Conservation (phyloP, 2,797 vertebrate genomes). For the Muscicapa striata region DNA sequence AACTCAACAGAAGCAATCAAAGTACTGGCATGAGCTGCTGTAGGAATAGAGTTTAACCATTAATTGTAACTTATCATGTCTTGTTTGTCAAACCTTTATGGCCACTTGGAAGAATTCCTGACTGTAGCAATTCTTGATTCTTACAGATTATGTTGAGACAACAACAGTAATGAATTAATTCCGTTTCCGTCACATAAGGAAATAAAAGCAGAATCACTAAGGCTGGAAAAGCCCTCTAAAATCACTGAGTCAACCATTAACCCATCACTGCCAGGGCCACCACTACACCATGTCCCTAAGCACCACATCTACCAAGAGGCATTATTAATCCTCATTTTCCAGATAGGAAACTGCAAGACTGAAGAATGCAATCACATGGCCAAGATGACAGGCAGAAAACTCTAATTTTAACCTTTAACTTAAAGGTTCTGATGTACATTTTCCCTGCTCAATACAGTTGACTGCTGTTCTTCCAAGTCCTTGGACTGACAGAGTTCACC, state of each 20-base stretch:
- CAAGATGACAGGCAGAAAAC: neutral
- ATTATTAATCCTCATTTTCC: neutral
- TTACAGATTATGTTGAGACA: neutral
- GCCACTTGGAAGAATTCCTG: neutral
- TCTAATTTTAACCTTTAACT: neutral
- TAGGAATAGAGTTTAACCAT: neutral
- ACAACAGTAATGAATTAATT: neutral
- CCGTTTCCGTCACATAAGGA: accelerated
- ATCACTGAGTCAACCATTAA: neutral
- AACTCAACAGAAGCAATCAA: neutral
- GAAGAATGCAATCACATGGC: neutral
- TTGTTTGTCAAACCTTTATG: neutral
- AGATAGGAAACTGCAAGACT: neutral
- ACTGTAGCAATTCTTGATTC: neutral
- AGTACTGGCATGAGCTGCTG: neutral
- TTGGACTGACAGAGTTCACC: neutral
- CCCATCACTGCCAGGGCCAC: neutral
- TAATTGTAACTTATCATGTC: neutral
- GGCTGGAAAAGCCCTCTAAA: neutral
- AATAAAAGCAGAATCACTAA: neutral
- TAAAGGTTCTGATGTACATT: neutral
- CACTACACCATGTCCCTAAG: neutral
- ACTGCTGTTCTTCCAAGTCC: neutral
- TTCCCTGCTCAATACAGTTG: neutral
- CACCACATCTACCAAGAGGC: neutral